These are phyloP conservation scores for Tipula helvola DNA, from an alignment of 2,888 invertebrate genomes.

Conservation along the genomic window DNA sequence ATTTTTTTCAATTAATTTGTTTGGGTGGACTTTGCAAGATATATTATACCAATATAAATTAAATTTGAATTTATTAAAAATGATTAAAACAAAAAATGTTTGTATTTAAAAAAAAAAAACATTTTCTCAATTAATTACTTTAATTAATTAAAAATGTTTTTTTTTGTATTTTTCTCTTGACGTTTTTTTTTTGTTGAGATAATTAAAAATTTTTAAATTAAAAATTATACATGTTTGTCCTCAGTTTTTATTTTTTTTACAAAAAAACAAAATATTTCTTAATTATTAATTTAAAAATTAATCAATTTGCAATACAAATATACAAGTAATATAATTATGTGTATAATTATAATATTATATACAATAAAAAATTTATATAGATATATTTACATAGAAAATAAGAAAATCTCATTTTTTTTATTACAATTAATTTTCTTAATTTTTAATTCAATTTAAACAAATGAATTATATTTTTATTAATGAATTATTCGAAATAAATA, in stretches of 20 bases:
- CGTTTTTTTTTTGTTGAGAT: not conserved
- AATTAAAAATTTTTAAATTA: not conserved
- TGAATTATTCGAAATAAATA: not conserved
- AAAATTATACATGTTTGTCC: not conserved
- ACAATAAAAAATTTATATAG: not conserved
- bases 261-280: not conserved
- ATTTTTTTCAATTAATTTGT: not conserved
- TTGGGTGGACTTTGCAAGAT: not conserved
- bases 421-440: not conserved
- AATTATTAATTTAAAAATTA: not conserved
- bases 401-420: not conserved
- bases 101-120: not conserved
- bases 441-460: not conserved
- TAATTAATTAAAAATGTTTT: constrained; percentile 4
- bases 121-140: not conserved
- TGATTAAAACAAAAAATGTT: not conserved
- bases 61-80: not conserved
- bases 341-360: not conserved
- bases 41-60: not conserved
- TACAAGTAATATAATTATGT: not conserved
- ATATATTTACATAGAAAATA: not conserved
- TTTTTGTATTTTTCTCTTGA: not conserved
- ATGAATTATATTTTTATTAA: not conserved
- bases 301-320: not conserved
- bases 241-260: constrained; percentile 4